A percentile compares a stretch with the other conserved stretches of the same genome.
phyloP scores from a whole-genome alignment of 2,888 invertebrate species.

The Lordiphosa fenestrarum region DNA sequence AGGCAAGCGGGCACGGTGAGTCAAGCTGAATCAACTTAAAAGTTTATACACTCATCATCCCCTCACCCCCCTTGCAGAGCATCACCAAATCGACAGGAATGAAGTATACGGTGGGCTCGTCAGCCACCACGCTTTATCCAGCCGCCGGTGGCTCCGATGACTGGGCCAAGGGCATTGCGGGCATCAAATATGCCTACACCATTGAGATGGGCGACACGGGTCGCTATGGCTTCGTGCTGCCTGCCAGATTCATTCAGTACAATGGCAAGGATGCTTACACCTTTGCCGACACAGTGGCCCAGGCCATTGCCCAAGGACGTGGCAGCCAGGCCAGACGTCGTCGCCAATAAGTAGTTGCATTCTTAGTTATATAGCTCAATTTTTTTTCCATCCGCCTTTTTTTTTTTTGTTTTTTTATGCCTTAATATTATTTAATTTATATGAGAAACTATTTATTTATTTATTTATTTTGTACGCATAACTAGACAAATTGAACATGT shows the following conservation, averaged over 20 bases:
- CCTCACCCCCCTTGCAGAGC: constrained; percentile 40
- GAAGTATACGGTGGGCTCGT: constrained; percentile 87
- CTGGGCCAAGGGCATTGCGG: constrained; percentile 92
- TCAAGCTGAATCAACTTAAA: not conserved
- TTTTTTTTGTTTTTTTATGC: constrained; percentile 37
- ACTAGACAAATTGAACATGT: constrained; percentile 64
- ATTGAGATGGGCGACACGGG: constrained; percentile 94
- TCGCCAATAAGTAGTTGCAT: constrained; percentile 27
- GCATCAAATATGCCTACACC: constrained; percentile 93
- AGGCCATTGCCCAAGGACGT: constrained; percentile 79
- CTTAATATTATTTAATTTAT: constrained; percentile 52
- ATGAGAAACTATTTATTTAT: constrained; percentile 56
- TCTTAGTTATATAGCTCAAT: constrained; percentile 31
- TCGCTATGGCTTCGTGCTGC: constrained; percentile 91
- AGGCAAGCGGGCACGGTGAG: constrained; percentile 85
- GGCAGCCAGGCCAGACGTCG: constrained; percentile 41
- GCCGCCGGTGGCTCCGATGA: constrained; percentile 93
- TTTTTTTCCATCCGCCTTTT: constrained; percentile 23
- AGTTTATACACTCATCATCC: not conserved
- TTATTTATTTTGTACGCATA: constrained; percentile 69
- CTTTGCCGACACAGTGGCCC: constrained; percentile 85
- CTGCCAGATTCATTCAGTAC: constrained; percentile 87
- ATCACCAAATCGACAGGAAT: constrained; percentile 80
- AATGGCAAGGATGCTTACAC: constrained; percentile 89
- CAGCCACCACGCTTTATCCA: constrained; percentile 89